These are phyloP conservation scores for Nesoenas mayeri DNA, from an alignment of 2,113 vertebrate species.

Conservation along the genomic window DNA sequence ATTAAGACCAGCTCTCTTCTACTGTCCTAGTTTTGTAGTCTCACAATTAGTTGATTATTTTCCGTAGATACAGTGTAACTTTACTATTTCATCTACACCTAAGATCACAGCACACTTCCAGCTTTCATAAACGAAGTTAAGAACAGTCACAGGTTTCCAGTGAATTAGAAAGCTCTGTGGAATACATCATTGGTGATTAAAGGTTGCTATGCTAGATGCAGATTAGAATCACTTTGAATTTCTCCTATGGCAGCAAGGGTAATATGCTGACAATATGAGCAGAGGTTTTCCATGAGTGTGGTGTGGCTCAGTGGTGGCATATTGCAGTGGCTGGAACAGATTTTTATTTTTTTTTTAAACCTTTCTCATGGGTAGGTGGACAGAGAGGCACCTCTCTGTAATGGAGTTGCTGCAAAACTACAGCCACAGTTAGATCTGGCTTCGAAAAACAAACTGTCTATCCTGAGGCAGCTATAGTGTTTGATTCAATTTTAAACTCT, in stretches of 20 bases:
- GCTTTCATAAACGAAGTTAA: neutral
- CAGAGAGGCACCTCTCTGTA: neutral
- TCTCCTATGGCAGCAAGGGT: neutral
- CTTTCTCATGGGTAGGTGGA: neutral
- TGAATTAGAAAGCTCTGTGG: neutral
- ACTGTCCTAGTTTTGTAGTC: neutral
- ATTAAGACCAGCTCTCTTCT: neutral
- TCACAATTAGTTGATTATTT: neutral
- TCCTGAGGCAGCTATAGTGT: neutral
- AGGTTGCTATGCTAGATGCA: neutral
- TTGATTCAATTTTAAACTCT: neutral
- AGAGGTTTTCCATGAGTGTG: accelerated
- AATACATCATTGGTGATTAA: neutral
- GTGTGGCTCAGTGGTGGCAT: neutral
- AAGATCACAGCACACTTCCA: neutral
- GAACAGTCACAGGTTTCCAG: neutral
- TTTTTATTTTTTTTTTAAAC: neutral
- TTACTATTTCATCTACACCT: neutral
- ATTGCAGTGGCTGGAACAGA: neutral
- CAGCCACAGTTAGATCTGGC: neutral
- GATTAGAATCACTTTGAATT: neutral
- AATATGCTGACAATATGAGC: neutral
- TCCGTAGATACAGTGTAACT: neutral
- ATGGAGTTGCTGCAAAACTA: neutral
- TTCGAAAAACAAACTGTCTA: neutral